These are phyloP conservation scores for Eospalax fontanierii DNA, from an alignment of 2,797 vertebrate species.

Conservation along the genomic window DNA sequence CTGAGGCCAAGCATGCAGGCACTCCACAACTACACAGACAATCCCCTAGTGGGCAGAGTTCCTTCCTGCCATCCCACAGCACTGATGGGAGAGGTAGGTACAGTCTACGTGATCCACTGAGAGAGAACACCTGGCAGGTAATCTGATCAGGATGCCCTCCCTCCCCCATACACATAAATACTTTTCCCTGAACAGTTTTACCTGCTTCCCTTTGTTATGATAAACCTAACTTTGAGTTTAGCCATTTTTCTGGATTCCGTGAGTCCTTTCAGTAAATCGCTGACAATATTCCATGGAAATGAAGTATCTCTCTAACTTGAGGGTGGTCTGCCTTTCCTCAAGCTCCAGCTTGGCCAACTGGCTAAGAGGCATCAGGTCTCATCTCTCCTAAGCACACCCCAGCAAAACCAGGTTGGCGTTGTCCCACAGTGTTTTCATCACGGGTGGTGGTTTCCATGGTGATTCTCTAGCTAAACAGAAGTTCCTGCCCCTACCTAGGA, in stretches of 20 bases:
- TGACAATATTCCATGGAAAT: background rate
- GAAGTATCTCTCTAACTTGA: background rate
- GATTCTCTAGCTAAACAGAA: background rate
- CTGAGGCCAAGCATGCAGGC: background rate
- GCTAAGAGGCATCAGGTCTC: background rate
- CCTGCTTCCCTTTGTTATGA: no score
- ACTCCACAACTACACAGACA: background rate
- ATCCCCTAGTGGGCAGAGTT: background rate
- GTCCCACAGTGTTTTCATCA: background rate
- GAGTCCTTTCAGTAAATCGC: background rate
- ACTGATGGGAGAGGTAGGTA: no score
- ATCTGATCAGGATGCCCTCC: background rate
- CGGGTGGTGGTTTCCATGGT: background rate
- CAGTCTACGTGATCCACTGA: no score
- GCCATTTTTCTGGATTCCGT: background rate
- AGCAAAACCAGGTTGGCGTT: background rate
- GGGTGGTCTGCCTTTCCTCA: background rate
- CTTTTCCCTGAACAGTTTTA: background rate
- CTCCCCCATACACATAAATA: background rate
- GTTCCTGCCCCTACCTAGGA: no score
- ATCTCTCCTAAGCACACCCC: background rate
- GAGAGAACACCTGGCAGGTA: background rate
- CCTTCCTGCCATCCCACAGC: background rate
- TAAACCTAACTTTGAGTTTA: background rate
- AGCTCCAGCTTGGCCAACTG: background rate